Base-by-base conservation (phyloP, 2,113 vertebrate genomes). In the Pipa parva region DNA sequence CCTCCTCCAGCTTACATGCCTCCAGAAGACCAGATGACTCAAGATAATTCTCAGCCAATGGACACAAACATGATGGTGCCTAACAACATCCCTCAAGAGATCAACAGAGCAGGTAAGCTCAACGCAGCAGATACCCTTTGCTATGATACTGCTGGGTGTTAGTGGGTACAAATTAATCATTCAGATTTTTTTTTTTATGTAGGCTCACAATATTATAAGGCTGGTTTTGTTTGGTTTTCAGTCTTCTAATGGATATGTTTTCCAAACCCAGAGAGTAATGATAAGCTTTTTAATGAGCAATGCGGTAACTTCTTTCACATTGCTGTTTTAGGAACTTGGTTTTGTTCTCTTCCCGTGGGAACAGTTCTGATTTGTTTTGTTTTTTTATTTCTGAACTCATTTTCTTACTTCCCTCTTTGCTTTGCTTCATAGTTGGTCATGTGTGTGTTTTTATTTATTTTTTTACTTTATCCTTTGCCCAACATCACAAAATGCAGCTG, bases 1-100 rank as follows among this genome's bases (percentile, higher is more conserved):
- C 97, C 97, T 2, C 95, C 97, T 46, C 96, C 97, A 78, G 95
- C 94, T 71, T 98, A 98, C 78, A 89, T 98, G 84, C 95, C 97
- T 73, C 92, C 95, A 1, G 97, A 99, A 82, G 96, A 98, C 82
- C 91, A 90, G 72, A 91, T 98, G 91, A 93, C 91, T 74, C 97
- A 97, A 15, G 96, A 99, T 70, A 92, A 91, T 74, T 93, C 95
- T 39, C 96, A 98, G 77, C 95, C 95, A 11, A 97, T 99, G 96
- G 97, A 99, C 77, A 97, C 95, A 63, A 95, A 92, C 73, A 91
- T 98, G 81, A 83, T 97, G 89, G 92, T 80, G 12, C 95, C 94
- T 1, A 65, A 90, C 7, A 77, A 97, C 78, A 88, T 91, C 36
- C 72, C 89, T 7, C 93, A 96, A 46, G 78, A 88, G 79, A 93